Base-by-base conservation (phyloP, 2,888 invertebrate genomes). In the Drosophila longiperda region DNA sequence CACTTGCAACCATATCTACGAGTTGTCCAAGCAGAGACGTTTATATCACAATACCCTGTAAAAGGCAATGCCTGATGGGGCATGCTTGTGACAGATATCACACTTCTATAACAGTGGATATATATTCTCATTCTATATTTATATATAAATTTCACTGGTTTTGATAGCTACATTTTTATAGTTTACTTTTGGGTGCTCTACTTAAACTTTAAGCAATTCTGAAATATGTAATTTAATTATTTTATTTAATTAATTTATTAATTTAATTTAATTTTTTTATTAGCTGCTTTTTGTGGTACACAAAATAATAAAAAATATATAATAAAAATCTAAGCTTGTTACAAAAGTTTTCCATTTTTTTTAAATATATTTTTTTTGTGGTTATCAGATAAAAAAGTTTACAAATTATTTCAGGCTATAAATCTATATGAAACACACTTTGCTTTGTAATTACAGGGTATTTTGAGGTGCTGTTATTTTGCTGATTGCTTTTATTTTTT, bases 1-100 rank as follows among this genome's bases (percentile, higher is more conserved):
- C 81, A 78, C 78, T 78, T 65, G 63, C 60, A 34, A 49, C 61
- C 62, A 73, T 59, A 29, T 55, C 38, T 55, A 38, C 62, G 62
- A 42, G 42, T 32, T 57, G 78, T 50, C 62, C 78, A 23, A 60
- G 62, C 59, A 67, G 26, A 15, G 55, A 17, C 48, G 40, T 64
- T 77, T 71, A 61, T 49, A 45, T 66, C 58, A 23, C 20, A 55
- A 66, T 75, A 75, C 80, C 76, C 77, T 80, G 52, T 48, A 73
- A 54, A 6, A 7, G 5, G 15, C 49, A 20, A 20, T 3, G 8
- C 12, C 3, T 17, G 2, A 23, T n/a, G 12, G 4, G 23, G 17
- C 9, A 49, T 49, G 26, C 26, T 26, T 3, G 9, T 4, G 45
- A 7, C 17, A 12, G 7, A 1, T 15, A 4, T 45, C 15, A 8